Evolutionary conservation across 2,888 invertebrate genomes (phyloP), one percentile per base, ranked within the genome.

Genomic region (Exephanes ischioxanthus): DNA sequence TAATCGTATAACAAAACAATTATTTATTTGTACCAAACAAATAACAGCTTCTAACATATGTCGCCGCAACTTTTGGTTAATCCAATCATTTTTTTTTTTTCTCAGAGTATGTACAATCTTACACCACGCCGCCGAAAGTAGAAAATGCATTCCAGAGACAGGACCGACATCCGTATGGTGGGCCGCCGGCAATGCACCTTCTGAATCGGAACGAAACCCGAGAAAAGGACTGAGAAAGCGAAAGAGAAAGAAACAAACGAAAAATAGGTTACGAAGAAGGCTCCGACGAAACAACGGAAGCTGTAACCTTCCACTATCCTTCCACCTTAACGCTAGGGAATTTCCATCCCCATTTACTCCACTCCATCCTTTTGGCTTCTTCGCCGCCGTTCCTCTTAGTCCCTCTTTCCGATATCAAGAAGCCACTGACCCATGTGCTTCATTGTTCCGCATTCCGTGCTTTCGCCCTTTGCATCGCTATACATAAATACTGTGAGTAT

Each of bases 121-220:
- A 26, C 72, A 67, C 73, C 75, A 82, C 67, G 80, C 67, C 83
- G 84, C 79, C 58, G 83, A 83, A 88, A 88, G 79, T 71, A 73
- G 84, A 86, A 90, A 87, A 88, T 83, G 83, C 87, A 85, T 86
- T 88, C 75, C 86, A 71, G 66, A 70, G 58, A 81, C 51, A n/a
- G 26, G 45, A 14, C 9, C 66, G 73, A 80, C 71, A 51, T 67
- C 26, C 37, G 73, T 26, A 70, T 6, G n/a, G 22, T 37, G 7
- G n/a, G 58, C 16, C 9, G 22, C 48, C 1, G 16, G 33, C 58
- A 76, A 81, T 89, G 78, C 82, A 86, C 71, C 71, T 33, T 66
- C 45, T 63, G 53, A 72, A 70, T 55, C 53, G 41, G 30, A 16
- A 67, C 30, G 41, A 81, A 58, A 33, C 19, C 26, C 45, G 71